These are phyloP conservation scores for Nomada ferruginata DNA, from an alignment of 2,888 invertebrate species.

Conservation along the genomic window DNA sequence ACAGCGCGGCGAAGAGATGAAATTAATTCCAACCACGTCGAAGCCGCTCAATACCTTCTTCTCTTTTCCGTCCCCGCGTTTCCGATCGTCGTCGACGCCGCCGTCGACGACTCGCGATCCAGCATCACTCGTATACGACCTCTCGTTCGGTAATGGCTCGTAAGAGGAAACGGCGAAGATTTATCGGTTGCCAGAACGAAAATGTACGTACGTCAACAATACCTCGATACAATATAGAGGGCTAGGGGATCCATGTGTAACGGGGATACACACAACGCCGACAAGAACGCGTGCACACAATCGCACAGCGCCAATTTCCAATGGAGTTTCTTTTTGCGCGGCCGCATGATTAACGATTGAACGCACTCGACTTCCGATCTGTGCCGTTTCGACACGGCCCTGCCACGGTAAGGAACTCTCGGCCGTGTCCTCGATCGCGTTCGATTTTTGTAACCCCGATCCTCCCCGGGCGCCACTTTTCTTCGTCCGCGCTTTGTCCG, in stretches of 20 bases:
- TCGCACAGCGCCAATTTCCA: constrained; percentile 72
- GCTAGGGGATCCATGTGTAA: constrained; percentile 18
- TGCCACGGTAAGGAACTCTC: constrained; percentile 66
- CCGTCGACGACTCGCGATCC: constrained; percentile 49
- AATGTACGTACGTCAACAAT: constrained; percentile 80
- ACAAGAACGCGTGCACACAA: constrained; percentile 71
- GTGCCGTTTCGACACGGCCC: constrained; percentile 75
- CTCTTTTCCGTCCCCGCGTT: constrained; percentile 59
- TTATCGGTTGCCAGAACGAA: constrained; percentile 78
- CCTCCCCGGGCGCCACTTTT: constrained; percentile 29
- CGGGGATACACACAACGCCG: constrained; percentile 62
- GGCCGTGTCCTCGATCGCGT: constrained; percentile 49
- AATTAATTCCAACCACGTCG: constrained; percentile 73
- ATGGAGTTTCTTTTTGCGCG: constrained; percentile 78
- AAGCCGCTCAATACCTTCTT: constrained; percentile 68
- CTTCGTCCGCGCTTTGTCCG: constrained; percentile 39
- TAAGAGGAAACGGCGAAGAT: constrained; percentile 81
- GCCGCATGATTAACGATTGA: constrained; percentile 83
- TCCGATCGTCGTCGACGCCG: constrained; percentile 23
- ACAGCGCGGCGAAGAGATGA: constrained; percentile 58
- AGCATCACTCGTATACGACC: constrained; percentile 49
- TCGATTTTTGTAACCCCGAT: constrained; percentile 54
- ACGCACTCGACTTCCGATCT: constrained; percentile 84
- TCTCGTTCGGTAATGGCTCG: constrained; percentile 81
- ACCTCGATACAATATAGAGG: constrained; percentile 73